These are phyloP conservation scores for Drosophila kambysellisi DNA, from an alignment of 2,888 invertebrate species.

Conservation along the genomic window DNA sequence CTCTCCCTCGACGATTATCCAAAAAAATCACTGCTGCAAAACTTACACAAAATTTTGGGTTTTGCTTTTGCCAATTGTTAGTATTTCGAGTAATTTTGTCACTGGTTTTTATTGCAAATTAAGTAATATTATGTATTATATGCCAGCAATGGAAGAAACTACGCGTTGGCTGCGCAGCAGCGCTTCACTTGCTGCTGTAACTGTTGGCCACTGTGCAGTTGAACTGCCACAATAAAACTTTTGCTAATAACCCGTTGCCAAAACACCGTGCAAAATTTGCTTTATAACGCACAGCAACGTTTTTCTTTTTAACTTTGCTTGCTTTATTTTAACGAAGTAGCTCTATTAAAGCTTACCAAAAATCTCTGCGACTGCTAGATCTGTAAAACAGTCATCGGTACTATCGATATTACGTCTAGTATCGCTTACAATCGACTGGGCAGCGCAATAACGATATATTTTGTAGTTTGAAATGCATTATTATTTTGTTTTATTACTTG, in stretches of 20 bases:
- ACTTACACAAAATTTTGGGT: constrained; percentile 11
- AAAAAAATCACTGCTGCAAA: background rate
- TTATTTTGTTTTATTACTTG: background rate
- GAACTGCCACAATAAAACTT: background rate
- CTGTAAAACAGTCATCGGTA: constrained; percentile 39
- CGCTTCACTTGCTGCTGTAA: constrained; percentile 36
- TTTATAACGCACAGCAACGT: background rate
- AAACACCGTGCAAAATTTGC: background rate
- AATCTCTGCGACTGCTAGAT: constrained; percentile 62
- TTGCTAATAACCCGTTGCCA: background rate
- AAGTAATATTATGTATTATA: constrained; percentile 55
- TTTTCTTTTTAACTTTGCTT: constrained; percentile 2
- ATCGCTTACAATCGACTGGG: constrained; percentile 7
- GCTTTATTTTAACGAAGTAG: constrained; percentile 27
- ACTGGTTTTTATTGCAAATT: constrained; percentile 43
- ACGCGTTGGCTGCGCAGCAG: constrained; percentile 70
- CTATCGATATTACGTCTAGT: constrained; percentile 25
- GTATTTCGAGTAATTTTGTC: background rate
- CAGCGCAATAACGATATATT: background rate
- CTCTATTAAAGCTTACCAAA: constrained; percentile 64
- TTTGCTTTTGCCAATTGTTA: background rate
- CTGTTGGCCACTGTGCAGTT: constrained; percentile 3
- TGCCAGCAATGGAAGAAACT: constrained; percentile 56
- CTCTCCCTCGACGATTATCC: background rate
- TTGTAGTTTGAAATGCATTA: background rate